These are phyloP conservation scores for Karalla daura DNA, from an alignment of 2,797 vertebrate species.

Conservation along the genomic window DNA sequence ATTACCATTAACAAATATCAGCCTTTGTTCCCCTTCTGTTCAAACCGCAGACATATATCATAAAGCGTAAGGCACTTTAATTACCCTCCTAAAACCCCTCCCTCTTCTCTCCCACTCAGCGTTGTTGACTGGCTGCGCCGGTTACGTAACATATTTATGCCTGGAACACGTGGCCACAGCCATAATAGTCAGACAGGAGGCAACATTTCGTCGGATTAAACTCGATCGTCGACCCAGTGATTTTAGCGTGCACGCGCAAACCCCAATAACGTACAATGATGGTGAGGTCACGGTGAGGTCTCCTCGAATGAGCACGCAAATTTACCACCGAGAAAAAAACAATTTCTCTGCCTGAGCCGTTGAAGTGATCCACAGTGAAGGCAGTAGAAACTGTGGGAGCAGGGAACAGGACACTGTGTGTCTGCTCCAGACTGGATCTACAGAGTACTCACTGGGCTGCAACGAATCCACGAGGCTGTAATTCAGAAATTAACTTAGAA, in stretches of 20 bases:
- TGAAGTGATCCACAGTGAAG: conserved; percentile 1
- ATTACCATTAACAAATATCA: too few relatives aligned
- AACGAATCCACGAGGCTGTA: background rate
- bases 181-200: conserved; percentile 45
- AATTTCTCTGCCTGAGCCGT: conserved; percentile 15
- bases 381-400: background rate
- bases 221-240: conserved; percentile 9
- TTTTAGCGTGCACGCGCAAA: background rate
- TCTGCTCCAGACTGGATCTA: background rate
- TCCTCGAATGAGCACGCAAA: background rate
- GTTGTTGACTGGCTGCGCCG: conserved; percentile 60
- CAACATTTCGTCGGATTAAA: conserved; percentile 48
- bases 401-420: background rate
- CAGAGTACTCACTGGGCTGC: background rate
- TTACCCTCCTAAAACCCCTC: conserved; percentile 37
- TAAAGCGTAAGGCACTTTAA: conserved; percentile 17
- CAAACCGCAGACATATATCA: background rate
- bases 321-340: background rate
- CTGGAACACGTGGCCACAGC: conserved; percentile 65
- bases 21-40: background rate
- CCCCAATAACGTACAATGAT: background rate
- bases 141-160: conserved; percentile 75
- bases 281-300: background rate
- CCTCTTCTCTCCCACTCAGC: conserved; percentile 31
- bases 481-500: too few relatives aligned